These are phyloP conservation scores for Amphipyra tragopoginis DNA, from an alignment of 2,888 invertebrate genomes.

Conservation along the genomic window DNA sequence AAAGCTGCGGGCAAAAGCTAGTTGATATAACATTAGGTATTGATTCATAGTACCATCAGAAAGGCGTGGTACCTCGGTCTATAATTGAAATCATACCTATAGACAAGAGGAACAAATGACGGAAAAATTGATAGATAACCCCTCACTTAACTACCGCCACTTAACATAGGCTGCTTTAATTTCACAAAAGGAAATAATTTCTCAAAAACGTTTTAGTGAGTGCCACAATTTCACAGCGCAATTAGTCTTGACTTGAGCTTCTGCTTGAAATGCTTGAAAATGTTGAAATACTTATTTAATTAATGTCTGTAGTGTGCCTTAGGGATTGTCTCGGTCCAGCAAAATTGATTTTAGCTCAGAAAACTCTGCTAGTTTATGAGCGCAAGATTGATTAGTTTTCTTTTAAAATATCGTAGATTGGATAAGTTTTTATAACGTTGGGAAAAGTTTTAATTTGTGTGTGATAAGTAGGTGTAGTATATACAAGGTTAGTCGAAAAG, in stretches of 20 bases:
- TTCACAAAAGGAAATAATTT: constrained; percentile 39
- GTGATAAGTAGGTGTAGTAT: too few relatives aligned
- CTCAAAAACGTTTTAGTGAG: constrained; percentile 47
- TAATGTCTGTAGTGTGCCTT: constrained; percentile 16
- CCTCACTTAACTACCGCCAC: constrained; percentile 12
- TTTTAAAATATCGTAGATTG: constrained; percentile 14
- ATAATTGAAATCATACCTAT: not conserved
- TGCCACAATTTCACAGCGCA: constrained; percentile 50
- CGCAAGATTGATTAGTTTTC: constrained; percentile 16
- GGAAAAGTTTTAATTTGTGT: too few relatives aligned
- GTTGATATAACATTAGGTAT: too few relatives aligned
- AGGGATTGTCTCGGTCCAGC: constrained; percentile 20
- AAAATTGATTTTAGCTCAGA: constrained; percentile 31
- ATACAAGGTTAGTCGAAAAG: too few relatives aligned
- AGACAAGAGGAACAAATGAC: not conserved
- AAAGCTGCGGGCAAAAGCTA: too few relatives aligned
- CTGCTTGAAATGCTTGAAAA: constrained; percentile 38
- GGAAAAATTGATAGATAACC: constrained; percentile 16
- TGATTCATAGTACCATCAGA: too few relatives aligned
- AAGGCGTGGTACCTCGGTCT: too few relatives aligned
- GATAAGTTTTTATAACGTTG: constrained; percentile 23
- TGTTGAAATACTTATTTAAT: constrained; percentile 53
- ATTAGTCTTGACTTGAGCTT: constrained; percentile 44
- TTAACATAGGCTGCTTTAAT: constrained; percentile 15
- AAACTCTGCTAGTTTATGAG: constrained; percentile 22